These are phyloP conservation scores for Spatula clypeata DNA, from an alignment of 2,797 vertebrate species.

Conservation along the genomic window DNA sequence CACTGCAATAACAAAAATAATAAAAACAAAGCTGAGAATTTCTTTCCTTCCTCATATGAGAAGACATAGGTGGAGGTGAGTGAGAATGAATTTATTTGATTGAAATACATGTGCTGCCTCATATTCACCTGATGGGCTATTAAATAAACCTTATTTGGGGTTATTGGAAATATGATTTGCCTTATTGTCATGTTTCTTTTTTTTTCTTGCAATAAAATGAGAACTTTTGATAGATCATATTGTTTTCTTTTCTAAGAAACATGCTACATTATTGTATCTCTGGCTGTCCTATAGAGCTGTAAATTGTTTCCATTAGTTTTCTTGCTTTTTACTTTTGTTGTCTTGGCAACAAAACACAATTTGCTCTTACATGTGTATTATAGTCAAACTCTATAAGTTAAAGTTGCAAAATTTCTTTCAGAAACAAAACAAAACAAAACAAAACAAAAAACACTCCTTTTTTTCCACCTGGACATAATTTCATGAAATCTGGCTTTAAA, in stretches of 20 bases:
- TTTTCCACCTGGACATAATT: not conserved
- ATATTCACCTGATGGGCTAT: not conserved
- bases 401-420: conserved; percentile 34
- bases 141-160: conserved; percentile 20
- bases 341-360: conserved; percentile 74
- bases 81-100: not conserved
- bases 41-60: not conserved
- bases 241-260: conserved; percentile 71
- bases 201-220: conserved; percentile 65
- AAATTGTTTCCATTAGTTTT: conserved; percentile 80
- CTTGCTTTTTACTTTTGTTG: conserved; percentile 74
- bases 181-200: not conserved
- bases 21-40: not conserved
- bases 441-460: too few relatives aligned
- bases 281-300: conserved; percentile 62
- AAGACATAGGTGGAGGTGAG: not conserved
- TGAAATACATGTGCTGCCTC: conserved; percentile 44
- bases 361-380: conserved; percentile 58
- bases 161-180: conserved; percentile 51
- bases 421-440: not conserved
- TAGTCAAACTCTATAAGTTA: conserved; percentile 8
- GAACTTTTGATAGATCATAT: conserved; percentile 42
- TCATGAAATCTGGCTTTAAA: not conserved
- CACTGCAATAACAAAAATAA: not conserved
- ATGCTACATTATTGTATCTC: conserved; percentile 45